These are phyloP conservation scores for Drosophila yakuba DNA, from an alignment of 1,140 invertebrate genomes.

Conservation along the genomic window DNA sequence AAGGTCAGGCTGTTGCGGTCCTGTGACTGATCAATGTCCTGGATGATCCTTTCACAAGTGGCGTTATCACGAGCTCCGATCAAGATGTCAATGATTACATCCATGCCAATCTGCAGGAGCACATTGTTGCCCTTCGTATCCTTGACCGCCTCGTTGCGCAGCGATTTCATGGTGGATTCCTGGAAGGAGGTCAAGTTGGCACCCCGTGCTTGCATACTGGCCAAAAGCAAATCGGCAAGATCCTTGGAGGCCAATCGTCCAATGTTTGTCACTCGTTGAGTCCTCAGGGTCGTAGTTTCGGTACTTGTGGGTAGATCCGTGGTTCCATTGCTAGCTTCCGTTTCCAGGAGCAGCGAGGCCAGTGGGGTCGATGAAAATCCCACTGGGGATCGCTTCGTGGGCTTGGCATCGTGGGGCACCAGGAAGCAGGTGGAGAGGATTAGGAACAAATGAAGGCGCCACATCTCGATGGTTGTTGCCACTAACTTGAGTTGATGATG, in stretches of 20 bases:
- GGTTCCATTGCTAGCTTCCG: neutral
- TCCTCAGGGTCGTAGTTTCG: neutral
- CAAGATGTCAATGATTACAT: conserved; percentile 63
- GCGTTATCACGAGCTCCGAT: conserved; percentile 48
- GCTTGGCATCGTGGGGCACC: conserved; percentile 65
- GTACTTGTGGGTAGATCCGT: conserved; percentile 7
- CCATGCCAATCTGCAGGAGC: conserved; percentile 62
- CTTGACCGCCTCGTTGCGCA: conserved; percentile 32
- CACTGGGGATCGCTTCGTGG: conserved; percentile 17
- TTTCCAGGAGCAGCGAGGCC: conserved; percentile 18
- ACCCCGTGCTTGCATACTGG: conserved; percentile 65
- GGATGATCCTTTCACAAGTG: conserved; percentile 51
- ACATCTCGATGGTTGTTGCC: conserved; percentile 42
- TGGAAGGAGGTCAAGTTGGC: conserved; percentile 37
- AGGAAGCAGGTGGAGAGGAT: conserved; percentile 67
- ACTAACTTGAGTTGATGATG: conserved; percentile 7
- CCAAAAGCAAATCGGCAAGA: conserved; percentile 65
- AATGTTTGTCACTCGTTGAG: conserved; percentile 29
- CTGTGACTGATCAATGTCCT: conserved; percentile 54
- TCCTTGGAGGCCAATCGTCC: conserved; percentile 68
- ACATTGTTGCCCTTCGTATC: conserved; percentile 29
- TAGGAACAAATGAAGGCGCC: conserved; percentile 70
- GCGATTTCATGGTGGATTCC: conserved; percentile 44
- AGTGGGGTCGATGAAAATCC: conserved; percentile 12
- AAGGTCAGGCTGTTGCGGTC: conserved; percentile 59